A percentile compares a stretch with the other conserved stretches of the same genome.
phyloP scores from a whole-genome alignment of 2,888 invertebrate genomes.

The Lasioglossum zephyrum region DNA sequence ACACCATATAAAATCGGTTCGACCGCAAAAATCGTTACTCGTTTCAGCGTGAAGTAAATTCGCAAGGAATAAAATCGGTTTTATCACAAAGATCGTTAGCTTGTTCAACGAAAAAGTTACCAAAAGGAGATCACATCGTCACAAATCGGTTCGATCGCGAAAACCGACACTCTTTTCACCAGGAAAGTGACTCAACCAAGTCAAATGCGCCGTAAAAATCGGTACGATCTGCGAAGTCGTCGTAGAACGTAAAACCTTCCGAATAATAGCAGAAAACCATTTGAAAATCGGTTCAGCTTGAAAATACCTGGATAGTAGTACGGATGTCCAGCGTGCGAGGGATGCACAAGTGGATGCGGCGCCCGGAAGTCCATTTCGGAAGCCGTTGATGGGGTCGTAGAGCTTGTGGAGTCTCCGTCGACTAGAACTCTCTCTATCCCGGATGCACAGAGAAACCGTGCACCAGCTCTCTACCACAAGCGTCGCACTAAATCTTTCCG shows the following conservation, averaged over 20 bases:
- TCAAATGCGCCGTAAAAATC: too few relatives aligned
- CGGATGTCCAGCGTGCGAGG: conserved; percentile 81
- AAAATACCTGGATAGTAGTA: conserved; percentile 79
- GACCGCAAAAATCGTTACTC: background rate
- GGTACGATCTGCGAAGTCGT: too few relatives aligned
- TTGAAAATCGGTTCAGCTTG: background rate
- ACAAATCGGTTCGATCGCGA: background rate
- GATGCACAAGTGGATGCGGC: conserved; percentile 82
- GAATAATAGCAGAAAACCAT: too few relatives aligned
- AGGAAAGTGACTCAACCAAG: too few relatives aligned
- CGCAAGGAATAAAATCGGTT: too few relatives aligned
- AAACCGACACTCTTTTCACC: background rate
- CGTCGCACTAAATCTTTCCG: conserved; percentile 36
- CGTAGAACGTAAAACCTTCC: too few relatives aligned
- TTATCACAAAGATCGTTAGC: too few relatives aligned
- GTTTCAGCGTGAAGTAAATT: too few relatives aligned
- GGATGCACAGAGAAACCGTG: background rate
- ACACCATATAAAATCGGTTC: too few relatives aligned
- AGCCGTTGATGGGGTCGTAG: conserved; percentile 31
- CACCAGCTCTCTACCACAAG: background rate
- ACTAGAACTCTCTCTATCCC: background rate
- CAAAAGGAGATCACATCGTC: too few relatives aligned
- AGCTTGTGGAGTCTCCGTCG: conserved; percentile 23
- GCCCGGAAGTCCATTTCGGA: conserved; percentile 82
- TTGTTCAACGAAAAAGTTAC: too few relatives aligned